Evolutionary conservation across 1,140 invertebrate genomes (phyloP).

Genomic region (Aporrectodea caliginosa): DNA sequence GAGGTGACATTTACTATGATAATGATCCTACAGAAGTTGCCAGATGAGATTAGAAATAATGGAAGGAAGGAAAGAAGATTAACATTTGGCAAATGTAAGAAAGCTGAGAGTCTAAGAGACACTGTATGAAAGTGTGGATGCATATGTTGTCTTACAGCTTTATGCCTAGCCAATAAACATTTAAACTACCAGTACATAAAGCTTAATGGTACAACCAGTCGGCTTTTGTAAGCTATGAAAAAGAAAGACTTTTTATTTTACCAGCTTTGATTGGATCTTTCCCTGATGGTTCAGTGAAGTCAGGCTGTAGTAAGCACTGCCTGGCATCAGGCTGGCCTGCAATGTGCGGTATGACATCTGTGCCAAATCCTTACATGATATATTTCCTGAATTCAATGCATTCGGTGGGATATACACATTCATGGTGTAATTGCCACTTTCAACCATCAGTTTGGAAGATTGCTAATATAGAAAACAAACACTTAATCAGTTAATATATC

Average conservation of each 20-base stretch:
- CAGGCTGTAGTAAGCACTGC: background rate
- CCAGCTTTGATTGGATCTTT: background rate
- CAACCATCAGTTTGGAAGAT: background rate
- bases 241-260: too few species aligned
- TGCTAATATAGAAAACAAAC: too few species aligned
- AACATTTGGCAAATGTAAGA: too few species aligned
- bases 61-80: too few species aligned
- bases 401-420: background rate
- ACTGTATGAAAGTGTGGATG: background rate
- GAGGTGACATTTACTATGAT: too few species aligned
- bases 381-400: background rate
- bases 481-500: too few species aligned
- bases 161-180: background rate
- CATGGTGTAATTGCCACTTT: background rate
- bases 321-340: background rate
- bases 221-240: too few species aligned
- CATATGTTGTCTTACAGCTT: background rate
- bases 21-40: too few species aligned
- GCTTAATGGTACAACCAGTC: too few species aligned
- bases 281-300: background rate
- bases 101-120: background rate
- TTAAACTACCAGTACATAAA: too few species aligned
- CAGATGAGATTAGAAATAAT: too few species aligned
- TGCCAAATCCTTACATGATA: background rate
- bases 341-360: background rate